Conservation (phyloP, 2,797 vertebrate species). For the Aselliscus stoliczkanus region DNA sequence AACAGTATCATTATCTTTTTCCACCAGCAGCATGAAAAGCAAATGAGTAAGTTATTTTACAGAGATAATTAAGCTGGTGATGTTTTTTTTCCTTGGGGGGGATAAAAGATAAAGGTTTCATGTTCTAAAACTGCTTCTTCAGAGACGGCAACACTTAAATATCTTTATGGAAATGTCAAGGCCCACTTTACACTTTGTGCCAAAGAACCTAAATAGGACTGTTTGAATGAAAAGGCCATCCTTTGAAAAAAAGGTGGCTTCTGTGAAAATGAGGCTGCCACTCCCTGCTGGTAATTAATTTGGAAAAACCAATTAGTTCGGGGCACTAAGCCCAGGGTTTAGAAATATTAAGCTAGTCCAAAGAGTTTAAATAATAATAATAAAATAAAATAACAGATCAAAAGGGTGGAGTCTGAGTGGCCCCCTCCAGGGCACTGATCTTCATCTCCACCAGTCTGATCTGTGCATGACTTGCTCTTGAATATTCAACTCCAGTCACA, state of each 20-base stretch:
- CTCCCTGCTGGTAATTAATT: conserved; percentile 55
- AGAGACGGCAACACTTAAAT: conserved; percentile 51
- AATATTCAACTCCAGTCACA: background rate
- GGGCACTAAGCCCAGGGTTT: conserved; percentile 2
- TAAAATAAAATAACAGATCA: background rate
- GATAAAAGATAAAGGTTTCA: conserved; percentile 25
- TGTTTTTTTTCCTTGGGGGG: conserved; percentile 34
- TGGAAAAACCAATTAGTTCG: conserved; percentile 53
- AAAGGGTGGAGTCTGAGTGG: background rate
- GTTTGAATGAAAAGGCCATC: conserved; percentile 35
- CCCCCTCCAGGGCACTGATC: background rate
- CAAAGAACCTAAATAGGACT: conserved; percentile 3
- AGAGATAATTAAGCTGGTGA: conserved; percentile 43
- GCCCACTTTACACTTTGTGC: conserved; percentile 6
- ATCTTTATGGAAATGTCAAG: conserved; percentile 61
- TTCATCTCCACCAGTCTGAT: background rate
- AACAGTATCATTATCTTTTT: conserved; percentile 32
- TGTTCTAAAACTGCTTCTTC: conserved; percentile 54
- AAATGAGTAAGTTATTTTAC: conserved; percentile 39
- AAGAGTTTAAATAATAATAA: background rate
- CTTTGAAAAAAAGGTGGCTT: conserved; percentile 26
- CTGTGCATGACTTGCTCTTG: background rate
- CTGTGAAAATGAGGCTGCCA: conserved; percentile 43
- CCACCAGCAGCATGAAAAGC: conserved; percentile 31
- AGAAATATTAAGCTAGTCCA: background rate